Conservation (phyloP, 2,797 vertebrate genomes). For the Lates japonicus region DNA sequence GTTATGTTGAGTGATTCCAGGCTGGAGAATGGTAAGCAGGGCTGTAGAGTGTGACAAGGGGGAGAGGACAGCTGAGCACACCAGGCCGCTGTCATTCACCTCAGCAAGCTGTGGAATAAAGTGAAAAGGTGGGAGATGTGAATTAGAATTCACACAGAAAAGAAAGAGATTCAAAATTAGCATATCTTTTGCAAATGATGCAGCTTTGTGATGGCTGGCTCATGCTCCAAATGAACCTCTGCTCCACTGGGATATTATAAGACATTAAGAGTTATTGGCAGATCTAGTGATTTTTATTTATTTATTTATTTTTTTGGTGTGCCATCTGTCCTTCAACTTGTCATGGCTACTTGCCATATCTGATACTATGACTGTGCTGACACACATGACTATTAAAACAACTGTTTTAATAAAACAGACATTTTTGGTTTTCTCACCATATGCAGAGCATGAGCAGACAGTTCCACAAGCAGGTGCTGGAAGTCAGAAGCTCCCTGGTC, state of each 20-base stretch:
- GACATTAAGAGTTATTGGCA: no score
- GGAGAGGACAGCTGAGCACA: constrained; percentile 88
- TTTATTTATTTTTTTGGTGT: no score
- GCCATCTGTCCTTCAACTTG: no score
- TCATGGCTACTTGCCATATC: no score
- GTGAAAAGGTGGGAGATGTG: neutral
- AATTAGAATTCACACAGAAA: neutral
- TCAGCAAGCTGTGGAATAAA: constrained; percentile 87
- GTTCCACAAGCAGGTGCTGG: constrained; percentile 81
- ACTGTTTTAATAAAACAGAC: neutral
- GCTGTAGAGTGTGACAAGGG: constrained; percentile 85
- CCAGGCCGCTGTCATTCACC: constrained; percentile 73
- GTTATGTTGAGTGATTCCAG: constrained; percentile 56
- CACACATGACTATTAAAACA: no score
- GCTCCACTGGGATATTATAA: neutral
- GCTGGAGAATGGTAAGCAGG: constrained; percentile 87
- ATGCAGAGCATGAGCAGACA: constrained; percentile 80
- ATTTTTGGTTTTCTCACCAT: constrained; percentile 84
- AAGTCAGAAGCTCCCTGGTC: constrained; percentile 69
- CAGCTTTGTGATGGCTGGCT: neutral
- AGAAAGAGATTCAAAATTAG: neutral
- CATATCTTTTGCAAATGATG: neutral
- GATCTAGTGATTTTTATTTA: no score
- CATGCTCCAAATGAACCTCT: neutral
- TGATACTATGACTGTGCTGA: no score